phyloP scores from a whole-genome alignment of 2,888 invertebrate species.

The Hoplodrina ambigua region DNA sequence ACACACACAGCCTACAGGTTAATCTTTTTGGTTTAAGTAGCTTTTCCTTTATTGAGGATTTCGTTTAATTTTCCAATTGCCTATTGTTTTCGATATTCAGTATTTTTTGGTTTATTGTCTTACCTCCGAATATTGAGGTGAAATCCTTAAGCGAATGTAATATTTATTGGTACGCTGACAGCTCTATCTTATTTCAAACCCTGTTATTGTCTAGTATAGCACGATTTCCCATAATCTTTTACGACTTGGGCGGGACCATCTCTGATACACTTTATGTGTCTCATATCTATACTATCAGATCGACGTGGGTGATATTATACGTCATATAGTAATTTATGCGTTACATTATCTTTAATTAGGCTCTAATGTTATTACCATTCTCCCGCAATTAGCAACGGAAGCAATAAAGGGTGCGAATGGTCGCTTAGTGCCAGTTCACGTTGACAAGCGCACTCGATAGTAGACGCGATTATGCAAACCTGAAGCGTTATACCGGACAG shows the following conservation, averaged over 20 bases:
- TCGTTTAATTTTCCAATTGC: too few relatives aligned
- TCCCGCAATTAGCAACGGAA: constrained; percentile 45
- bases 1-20: not conserved
- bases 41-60: not conserved
- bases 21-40: constrained; percentile 1
- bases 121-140: not conserved
- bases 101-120: not conserved
- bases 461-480: not conserved
- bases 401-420: constrained; percentile 36
- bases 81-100: not conserved
- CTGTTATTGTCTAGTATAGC: constrained; percentile 2
- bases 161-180: not conserved
- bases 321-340: constrained; percentile 15
- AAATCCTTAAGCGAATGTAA: not conserved
- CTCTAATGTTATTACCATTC: constrained; percentile 22
- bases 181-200: not conserved
- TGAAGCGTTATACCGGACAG: not conserved
- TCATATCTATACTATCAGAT: constrained; percentile 14
- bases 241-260: constrained; percentile 1
- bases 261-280: constrained; percentile 14
- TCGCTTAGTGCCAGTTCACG: not conserved
- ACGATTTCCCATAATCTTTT: constrained; percentile 7
- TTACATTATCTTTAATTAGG: constrained; percentile 36
- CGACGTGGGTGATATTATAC: constrained; percentile 35
- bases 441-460: constrained; percentile 6